phyloP scores from a whole-genome alignment of 2,888 invertebrate species.

The Panopea generosa region DNA sequence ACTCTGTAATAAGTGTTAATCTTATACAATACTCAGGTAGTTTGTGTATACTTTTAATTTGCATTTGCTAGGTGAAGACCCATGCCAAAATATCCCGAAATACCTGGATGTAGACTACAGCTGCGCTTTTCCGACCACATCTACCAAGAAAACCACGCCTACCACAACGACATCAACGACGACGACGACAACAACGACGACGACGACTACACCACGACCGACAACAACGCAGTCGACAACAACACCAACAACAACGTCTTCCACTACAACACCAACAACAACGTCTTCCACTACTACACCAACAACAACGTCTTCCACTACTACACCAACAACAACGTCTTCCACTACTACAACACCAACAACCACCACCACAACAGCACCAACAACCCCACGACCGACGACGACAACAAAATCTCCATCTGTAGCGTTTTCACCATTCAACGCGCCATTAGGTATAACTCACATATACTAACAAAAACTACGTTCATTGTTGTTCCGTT shows the following conservation, averaged over 20 bases:
- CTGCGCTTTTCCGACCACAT: conserved; percentile 64
- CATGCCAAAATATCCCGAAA: conserved; percentile 65
- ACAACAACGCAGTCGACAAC: no score
- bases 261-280: conserved; percentile 29
- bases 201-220: conserved; percentile 24
- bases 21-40: no score
- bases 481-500: no score
- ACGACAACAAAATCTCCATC: conserved; percentile 27
- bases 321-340: conserved; percentile 14
- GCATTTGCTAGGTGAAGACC: conserved; percentile 69
- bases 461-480: no score
- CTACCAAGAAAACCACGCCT: conserved; percentile 48
- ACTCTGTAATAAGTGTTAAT: no score
- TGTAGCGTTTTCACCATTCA: conserved; percentile 55
- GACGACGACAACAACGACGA: conserved; percentile 31
- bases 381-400: conserved; percentile 1
- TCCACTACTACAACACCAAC: no score
- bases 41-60: no score
- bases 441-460: conserved; percentile 60
- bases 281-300: conserved; percentile 23
- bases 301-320: conserved; percentile 17
- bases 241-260: conserved; percentile 13
- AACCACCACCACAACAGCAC: conserved; percentile 22
- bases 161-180: conserved; percentile 41
- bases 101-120: conserved; percentile 63